A percentile compares a stretch with the other conserved stretches of the same genome.
Evolutionary conservation across 2,888 invertebrate genomes (phyloP).

Genomic region (Drosophila parthenogenetica): DNA sequence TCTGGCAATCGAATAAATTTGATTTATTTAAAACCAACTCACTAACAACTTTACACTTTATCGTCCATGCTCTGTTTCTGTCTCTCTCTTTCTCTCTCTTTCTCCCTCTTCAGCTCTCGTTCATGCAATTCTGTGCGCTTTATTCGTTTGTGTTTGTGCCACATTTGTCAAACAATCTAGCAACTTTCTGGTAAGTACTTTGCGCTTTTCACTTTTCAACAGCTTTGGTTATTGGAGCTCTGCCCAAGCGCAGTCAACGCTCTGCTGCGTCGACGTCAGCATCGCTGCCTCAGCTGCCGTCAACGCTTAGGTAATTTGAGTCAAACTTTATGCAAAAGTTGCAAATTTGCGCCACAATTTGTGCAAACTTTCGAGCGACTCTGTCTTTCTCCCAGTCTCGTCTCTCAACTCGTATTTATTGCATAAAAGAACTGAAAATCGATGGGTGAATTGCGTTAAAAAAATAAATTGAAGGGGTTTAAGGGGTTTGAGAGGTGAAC

Average conservation of each 20-base stretch:
- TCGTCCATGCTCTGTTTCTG: background rate
- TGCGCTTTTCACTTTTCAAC: conserved; percentile 73
- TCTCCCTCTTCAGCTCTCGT: background rate
- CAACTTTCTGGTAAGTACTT: conserved; percentile 66
- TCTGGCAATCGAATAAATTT: background rate
- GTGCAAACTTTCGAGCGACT: conserved; percentile 66
- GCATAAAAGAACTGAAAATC: conserved; percentile 45
- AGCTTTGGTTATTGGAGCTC: conserved; percentile 58
- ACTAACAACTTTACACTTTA: too few species aligned
- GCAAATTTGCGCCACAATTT: conserved; percentile 77
- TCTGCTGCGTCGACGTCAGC: background rate
- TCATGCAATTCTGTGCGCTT: background rate
- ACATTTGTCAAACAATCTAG: conserved; percentile 71
- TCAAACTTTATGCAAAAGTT: conserved; percentile 77
- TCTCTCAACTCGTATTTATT: conserved; percentile 27
- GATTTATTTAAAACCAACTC: conserved; percentile 3
- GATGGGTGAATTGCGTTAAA: conserved; percentile 14
- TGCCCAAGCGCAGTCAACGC: conserved; percentile 9
- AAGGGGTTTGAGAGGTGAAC: background rate
- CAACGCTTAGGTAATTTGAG: conserved; percentile 72
- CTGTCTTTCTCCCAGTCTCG: background rate
- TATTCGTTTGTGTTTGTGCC: conserved; percentile 19
- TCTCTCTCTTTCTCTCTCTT: background rate
- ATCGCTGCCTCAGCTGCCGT: conserved; percentile 4
- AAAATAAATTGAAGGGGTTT: background rate